phyloP scores from a whole-genome alignment of 2,797 vertebrate species.

The Silurus lanzhouensis region DNA sequence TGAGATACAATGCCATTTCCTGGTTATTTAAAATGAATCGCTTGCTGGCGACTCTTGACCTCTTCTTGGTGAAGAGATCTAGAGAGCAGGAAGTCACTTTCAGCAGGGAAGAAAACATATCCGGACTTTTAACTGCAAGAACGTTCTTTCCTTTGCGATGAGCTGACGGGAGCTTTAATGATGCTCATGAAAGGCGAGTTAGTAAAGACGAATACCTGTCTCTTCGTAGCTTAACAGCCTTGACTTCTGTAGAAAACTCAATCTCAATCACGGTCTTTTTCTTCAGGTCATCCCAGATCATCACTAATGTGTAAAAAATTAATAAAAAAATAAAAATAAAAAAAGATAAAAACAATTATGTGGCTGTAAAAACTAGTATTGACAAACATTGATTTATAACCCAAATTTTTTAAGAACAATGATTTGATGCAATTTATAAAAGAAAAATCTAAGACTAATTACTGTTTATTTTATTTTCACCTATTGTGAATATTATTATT shows the following conservation, averaged over 20 bases:
- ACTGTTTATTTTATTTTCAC: not conserved
- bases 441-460: not conserved
- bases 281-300: conserved; percentile 99
- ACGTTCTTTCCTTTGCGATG: not conserved
- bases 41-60: not conserved
- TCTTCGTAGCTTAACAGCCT: conserved; percentile 93
- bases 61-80: not conserved
- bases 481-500: not conserved
- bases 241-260: conserved; percentile 98
- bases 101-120: not conserved
- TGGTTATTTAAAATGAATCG: not conserved
- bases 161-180: not conserved
- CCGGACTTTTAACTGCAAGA: not conserved
- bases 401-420: not conserved
- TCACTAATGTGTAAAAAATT: conserved; percentile 74
- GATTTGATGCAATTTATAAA: not conserved
- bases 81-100: not conserved
- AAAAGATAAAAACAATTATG: not conserved
- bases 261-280: conserved; percentile 99
- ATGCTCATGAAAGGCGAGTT: not conserved
- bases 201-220: conserved; percentile 79
- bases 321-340: not conserved
- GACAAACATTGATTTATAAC: too few relatives aligned
- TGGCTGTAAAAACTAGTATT: not conserved
- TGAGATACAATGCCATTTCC: not conserved